A percentile compares a stretch with the other conserved stretches of the same genome.
phyloP scores from a whole-genome alignment of 2,888 invertebrate species.

The Lasiommata megera region DNA sequence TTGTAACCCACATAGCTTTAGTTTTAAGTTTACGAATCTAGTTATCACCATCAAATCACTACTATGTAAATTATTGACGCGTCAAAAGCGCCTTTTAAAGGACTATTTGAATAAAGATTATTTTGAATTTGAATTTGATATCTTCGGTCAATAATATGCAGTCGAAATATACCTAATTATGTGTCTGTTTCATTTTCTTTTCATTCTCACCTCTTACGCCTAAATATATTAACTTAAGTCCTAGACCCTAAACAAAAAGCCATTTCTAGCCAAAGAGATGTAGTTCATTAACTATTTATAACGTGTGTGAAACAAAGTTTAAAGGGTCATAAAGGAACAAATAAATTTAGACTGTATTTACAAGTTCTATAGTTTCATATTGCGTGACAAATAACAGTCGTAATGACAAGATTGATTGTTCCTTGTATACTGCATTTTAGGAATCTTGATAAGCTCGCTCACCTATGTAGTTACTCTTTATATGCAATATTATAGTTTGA shows the following conservation, averaged over 20 bases:
- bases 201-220: no score
- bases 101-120: no score
- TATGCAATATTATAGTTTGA: not conserved
- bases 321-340: not conserved
- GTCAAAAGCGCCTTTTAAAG: no score
- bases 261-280: not conserved
- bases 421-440: not conserved
- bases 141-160: no score
- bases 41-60: no score
- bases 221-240: no score
- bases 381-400: not conserved
- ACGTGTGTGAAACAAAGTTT: conserved; percentile 3
- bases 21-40: no score
- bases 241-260: not conserved
- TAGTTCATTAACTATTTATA: conserved; percentile 6
- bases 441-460: not conserved
- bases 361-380: not conserved
- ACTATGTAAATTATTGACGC: no score
- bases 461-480: not conserved
- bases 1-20: no score
- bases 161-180: no score
- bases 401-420: not conserved
- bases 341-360: not conserved
- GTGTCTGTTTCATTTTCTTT: no score
- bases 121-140: no score